phyloP scores from a whole-genome alignment of 2,113 vertebrate genomes.

The Sorex araneus region DNA sequence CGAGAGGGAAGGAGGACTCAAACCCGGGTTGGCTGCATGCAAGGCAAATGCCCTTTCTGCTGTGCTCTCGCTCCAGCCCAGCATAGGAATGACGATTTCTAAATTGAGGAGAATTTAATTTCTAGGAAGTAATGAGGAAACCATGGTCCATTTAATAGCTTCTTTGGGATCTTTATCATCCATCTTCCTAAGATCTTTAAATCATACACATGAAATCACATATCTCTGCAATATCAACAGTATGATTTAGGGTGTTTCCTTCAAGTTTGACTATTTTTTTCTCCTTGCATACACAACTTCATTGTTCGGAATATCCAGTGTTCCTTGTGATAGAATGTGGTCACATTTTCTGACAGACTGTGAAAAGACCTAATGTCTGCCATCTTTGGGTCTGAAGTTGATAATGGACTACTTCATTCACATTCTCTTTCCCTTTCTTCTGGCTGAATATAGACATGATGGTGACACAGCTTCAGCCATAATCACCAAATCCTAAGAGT shows the following conservation, averaged over 20 bases:
- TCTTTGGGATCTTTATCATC: neutral
- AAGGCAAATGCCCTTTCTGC: no score
- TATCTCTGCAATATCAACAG: neutral
- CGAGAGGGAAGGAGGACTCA: no score
- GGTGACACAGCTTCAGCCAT: neutral
- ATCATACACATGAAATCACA: neutral
- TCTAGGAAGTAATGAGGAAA: neutral
- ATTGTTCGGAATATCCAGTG: neutral
- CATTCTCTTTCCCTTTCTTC: neutral
- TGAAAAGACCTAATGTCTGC: no score
- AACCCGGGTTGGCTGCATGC: no score
- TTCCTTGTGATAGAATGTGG: neutral
- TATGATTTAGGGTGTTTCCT: neutral
- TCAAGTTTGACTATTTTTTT: neutral
- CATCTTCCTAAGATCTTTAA: neutral
- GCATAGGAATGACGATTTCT: neutral
- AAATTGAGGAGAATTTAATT: neutral
- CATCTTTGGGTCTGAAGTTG: neutral
- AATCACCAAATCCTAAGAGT: accelerated
- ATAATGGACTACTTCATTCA: accelerated
- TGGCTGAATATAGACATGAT: neutral
- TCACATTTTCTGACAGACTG: neutral
- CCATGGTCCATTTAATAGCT: neutral
- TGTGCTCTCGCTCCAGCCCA: no score
- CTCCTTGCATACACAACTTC: neutral